Base-by-base conservation (phyloP, 2,888 invertebrate species). In the Blastobasis lacticolella region DNA sequence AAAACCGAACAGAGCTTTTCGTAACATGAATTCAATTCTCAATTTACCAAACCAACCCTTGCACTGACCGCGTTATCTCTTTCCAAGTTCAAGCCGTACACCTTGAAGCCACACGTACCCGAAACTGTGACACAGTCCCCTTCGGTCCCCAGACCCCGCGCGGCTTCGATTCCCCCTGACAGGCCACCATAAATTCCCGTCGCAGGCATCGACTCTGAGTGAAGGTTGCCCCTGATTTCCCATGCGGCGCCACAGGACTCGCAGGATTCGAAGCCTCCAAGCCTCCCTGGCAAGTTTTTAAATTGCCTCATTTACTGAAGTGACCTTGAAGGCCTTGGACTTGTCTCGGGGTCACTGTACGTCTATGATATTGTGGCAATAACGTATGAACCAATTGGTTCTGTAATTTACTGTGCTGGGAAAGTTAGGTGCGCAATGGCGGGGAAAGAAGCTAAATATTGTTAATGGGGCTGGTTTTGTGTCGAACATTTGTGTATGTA, bases 161-260 rank as follows among this genome's bases (percentile, higher is more conserved):
- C 50, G 58, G 57, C 55, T 59, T 59, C 55, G 64, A 65, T 61
- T 53, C 54, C 68, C 68, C 71, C 55, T 55, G 73, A 67, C 72
- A 64, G 60, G 55, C 59, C 64, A 66, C 77, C 73, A 81, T 82
- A 81, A 83, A 83, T 81, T 69, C 66, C 61, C 70, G 72, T 78
- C 76, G 66, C 65, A 66, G 69, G 62, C 69, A 46, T 47, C 57
- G 57, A 51, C 56, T 55, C 63, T 64, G 64, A 64, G 60, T 61
- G 62, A 63, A 60, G 60, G 58, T 46, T 58, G 51, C 56, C 54
- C 53, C 54, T 71, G 71, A 73, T 73, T 73, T 71, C 71, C 73
- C 71, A 46, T 46, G 70, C 59, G 71, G 62, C 61, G 62, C 57
- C 64, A 63, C 60, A 53, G 59, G 23, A 23, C 23, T 23, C 23